Conservation (phyloP, 2,797 vertebrate genomes). For the Lophius americanus region DNA sequence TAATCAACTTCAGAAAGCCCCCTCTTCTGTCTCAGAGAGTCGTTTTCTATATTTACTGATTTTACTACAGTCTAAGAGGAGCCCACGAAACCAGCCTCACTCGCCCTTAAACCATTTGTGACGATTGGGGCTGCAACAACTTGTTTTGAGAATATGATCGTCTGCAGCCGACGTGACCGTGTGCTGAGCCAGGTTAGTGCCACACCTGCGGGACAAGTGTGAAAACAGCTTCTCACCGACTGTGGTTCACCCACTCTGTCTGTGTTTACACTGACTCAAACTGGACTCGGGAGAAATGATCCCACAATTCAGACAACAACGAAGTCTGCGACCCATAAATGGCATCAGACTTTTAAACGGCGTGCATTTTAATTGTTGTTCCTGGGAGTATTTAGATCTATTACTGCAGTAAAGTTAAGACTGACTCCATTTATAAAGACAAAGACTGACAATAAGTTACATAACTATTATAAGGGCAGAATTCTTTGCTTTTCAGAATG, state of each 20-base stretch:
- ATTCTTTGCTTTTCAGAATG: neutral
- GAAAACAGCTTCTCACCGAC: slow-evolving; percentile 44
- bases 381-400: slow-evolving; percentile 25
- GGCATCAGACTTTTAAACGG: slow-evolving; percentile 25
- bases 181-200: slow-evolving; percentile 21
- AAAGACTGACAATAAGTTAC: slow-evolving; percentile 1
- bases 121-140: slow-evolving; percentile 25
- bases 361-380: slow-evolving; percentile 4
- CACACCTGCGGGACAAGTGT: slow-evolving; percentile 44
- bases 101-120: slow-evolving; percentile 52
- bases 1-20: slow-evolving; percentile 57
- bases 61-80: slow-evolving; percentile 63
- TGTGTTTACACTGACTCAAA: slow-evolving; percentile 64
- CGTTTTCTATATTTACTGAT: slow-evolving; percentile 65
- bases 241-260: slow-evolving; percentile 59
- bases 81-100: slow-evolving; percentile 48
- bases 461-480: neutral
- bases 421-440: neutral
- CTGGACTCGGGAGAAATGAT: slow-evolving; percentile 35
- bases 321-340: slow-evolving; percentile 16
- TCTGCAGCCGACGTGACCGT: neutral
- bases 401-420: neutral
- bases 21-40: neutral
- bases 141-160: slow-evolving; percentile 57
- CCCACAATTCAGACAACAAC: slow-evolving; percentile 62